phyloP scores from a whole-genome alignment of 2,113 vertebrate species.

The Apodemus sylvaticus region DNA sequence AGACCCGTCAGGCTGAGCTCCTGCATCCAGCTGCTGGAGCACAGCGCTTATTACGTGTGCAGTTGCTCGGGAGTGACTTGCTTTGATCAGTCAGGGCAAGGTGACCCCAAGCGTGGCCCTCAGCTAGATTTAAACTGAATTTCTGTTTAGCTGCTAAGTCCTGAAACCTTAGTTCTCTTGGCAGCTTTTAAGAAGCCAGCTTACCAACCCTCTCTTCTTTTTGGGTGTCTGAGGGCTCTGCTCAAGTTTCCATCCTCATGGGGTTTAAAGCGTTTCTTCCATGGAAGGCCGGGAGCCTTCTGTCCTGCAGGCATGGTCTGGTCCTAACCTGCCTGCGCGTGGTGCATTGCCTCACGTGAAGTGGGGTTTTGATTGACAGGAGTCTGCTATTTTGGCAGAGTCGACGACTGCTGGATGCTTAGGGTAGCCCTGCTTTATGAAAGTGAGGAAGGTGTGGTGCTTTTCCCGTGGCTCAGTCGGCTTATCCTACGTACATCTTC shows the following conservation, averaged over 20 bases:
- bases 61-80: neutral
- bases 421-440: neutral
- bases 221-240: neutral
- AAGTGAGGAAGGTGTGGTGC: neutral
- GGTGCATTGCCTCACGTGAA: neutral
- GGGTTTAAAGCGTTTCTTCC: neutral
- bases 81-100: neutral
- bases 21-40: neutral
- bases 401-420: neutral
- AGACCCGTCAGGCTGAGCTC: fast-evolving
- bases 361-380: neutral
- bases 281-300: neutral
- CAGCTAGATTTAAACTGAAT: conserved; percentile 34
- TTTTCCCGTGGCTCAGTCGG: neutral
- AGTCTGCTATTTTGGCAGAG: neutral
- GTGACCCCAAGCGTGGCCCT: neutral
- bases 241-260: neutral
- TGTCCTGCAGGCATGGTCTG: neutral
- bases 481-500: neutral
- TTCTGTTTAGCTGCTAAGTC: neutral
- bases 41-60: neutral
- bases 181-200: neutral
- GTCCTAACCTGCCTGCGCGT: neutral
- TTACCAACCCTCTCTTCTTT: neutral
- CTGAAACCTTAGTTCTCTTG: conserved; percentile 28